These are phyloP conservation scores for Saccostrea echinata DNA, from an alignment of 1,140 invertebrate species.

Conservation along the genomic window DNA sequence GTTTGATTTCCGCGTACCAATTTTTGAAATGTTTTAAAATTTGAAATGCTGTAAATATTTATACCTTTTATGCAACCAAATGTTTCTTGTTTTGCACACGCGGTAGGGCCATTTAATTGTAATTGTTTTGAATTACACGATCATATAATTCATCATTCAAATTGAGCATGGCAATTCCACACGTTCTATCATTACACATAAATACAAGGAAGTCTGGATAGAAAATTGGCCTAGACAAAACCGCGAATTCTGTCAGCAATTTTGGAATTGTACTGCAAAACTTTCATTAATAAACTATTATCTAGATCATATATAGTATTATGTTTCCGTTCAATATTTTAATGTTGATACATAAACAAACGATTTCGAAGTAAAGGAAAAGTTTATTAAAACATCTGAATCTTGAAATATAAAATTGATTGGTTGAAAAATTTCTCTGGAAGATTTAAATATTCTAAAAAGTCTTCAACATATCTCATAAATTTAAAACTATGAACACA, in stretches of 20 bases:
- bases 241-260: slow-evolving; percentile 14
- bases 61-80: background rate
- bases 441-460: too few relatives aligned
- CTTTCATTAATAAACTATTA: background rate
- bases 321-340: too few relatives aligned
- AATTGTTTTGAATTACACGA: background rate
- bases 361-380: too few relatives aligned
- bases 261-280: background rate
- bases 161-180: background rate
- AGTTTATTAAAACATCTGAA: too few relatives aligned
- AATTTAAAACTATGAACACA: too few relatives aligned
- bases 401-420: too few relatives aligned
- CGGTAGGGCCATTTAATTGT: background rate
- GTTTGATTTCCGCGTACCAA: background rate
- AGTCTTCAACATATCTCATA: too few relatives aligned
- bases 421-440: too few relatives aligned
- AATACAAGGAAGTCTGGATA: background rate
- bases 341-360: too few relatives aligned
- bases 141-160: background rate
- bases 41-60: background rate
- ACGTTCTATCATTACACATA: background rate
- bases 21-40: background rate
- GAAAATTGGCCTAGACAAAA: background rate
- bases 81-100: background rate
- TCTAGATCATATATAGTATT: too few relatives aligned